Evolutionary conservation across 2,888 invertebrate genomes (phyloP).

Genomic region (Drosophila nr. perissopoda): DNA sequence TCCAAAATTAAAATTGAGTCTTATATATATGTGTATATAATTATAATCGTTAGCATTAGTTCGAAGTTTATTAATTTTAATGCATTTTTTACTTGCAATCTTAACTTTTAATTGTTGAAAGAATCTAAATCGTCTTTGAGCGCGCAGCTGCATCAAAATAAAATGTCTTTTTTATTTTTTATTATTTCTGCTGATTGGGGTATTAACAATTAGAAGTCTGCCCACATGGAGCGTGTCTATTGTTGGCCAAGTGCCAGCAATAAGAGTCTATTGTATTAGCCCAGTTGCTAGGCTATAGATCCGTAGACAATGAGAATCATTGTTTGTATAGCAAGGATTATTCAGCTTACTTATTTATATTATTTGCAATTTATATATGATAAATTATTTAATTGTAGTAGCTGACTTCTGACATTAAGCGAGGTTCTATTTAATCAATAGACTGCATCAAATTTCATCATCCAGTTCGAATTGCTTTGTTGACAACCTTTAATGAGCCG

Average conservation of each 20-base stretch:
- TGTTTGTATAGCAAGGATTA: neutral
- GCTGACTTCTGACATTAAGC: slow-evolving; percentile 13
- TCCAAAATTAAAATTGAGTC: neutral
- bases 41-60: slow-evolving; percentile 1
- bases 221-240: slow-evolving; percentile 48
- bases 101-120: slow-evolving; percentile 8
- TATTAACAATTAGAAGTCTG: slow-evolving; percentile 22
- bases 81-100: neutral
- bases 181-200: slow-evolving; percentile 5
- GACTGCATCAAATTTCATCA: slow-evolving; percentile 42
- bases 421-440: slow-evolving; percentile 15
- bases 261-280: neutral
- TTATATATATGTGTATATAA: neutral
- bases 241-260: slow-evolving; percentile 54
- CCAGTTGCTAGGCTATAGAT: neutral
- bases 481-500: slow-evolving; percentile 41
- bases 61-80: slow-evolving; percentile 4
- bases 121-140: slow-evolving; percentile 1
- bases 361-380: neutral
- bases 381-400: neutral
- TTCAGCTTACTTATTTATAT: neutral
- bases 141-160: neutral
- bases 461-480: slow-evolving; percentile 47
- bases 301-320: neutral
- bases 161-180: neutral